A percentile compares a stretch with the other conserved stretches of the same genome.
phyloP scores from a whole-genome alignment of 2,888 invertebrate genomes.

The Brachyptera putata region DNA sequence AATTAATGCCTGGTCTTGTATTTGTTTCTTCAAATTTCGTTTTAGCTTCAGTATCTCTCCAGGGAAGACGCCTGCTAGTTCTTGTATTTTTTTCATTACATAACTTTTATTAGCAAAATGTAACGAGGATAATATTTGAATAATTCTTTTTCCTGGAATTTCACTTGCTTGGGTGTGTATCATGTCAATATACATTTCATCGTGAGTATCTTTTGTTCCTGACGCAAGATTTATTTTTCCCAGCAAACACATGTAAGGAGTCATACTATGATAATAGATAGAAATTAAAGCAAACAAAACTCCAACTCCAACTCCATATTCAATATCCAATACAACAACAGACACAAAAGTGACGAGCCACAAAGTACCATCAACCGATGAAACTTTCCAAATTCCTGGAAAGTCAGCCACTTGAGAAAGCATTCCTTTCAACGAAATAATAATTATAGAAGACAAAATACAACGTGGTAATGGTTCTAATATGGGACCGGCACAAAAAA shows the following conservation, averaged over 20 bases:
- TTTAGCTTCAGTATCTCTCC: too few species aligned
- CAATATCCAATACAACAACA: neutral
- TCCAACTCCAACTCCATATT: neutral
- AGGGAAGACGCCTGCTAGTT: neutral
- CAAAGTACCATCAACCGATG: neutral
- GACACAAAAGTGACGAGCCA: neutral
- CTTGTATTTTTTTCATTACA: neutral
- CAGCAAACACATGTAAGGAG: neutral
- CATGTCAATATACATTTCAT: slow-evolving; percentile 3
- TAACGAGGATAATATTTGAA: slow-evolving; percentile 2
- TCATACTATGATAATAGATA: neutral
- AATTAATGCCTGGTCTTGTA: neutral
- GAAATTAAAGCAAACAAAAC: neutral
- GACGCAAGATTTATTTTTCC: neutral
- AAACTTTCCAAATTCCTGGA: neutral
- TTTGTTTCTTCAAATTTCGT: neutral
- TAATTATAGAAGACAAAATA: slow-evolving; percentile 7
- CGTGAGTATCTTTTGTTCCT: neutral
- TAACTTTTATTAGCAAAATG: neutral
- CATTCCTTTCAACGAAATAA: neutral
- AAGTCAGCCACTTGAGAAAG: neutral
- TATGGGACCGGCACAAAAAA: neutral
- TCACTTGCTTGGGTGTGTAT: slow-evolving; percentile 2
- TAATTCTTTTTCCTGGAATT: slow-evolving; percentile 1
- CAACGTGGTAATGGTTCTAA: neutral